Conservation (phyloP, 2,797 vertebrate genomes). For the Malacoctenus gilli region DNA sequence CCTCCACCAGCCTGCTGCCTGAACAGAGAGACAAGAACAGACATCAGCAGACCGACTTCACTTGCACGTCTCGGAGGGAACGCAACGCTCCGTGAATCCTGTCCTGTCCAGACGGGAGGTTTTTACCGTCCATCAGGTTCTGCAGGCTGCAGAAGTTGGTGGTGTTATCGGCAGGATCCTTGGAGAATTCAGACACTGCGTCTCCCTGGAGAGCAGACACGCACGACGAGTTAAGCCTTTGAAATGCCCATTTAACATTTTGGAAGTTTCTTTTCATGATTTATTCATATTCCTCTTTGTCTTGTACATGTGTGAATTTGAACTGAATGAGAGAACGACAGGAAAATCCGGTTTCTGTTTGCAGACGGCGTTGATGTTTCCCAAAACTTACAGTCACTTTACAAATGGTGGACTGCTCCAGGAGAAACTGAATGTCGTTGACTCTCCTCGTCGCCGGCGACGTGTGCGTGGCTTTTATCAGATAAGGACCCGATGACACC, state of each 20-base stretch:
- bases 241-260: not conserved
- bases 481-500: slow-evolving; percentile 42
- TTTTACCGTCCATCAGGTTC: slow-evolving; percentile 65
- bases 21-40: not conserved
- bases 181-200: slow-evolving; percentile 24
- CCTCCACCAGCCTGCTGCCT: slow-evolving; percentile 57
- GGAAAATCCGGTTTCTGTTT: no score
- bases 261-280: not conserved
- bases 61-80: not conserved
- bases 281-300: no score
- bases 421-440: slow-evolving; percentile 56
- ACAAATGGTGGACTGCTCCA: slow-evolving; percentile 60
- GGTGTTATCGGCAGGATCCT: slow-evolving; percentile 44
- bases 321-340: no score
- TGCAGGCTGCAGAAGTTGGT: slow-evolving; percentile 70
- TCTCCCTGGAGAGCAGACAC: slow-evolving; percentile 50
- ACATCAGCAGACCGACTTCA: no score
- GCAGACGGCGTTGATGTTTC: no score
- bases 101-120: no score
- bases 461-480: slow-evolving; percentile 63
- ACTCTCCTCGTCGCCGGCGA: slow-evolving; percentile 46
- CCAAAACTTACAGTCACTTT: slow-evolving; percentile 61
- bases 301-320: no score
- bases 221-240: no score
- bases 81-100: no score